Conservation (phyloP, 1,140 invertebrate species). For the Scaptomyza montana region DNA sequence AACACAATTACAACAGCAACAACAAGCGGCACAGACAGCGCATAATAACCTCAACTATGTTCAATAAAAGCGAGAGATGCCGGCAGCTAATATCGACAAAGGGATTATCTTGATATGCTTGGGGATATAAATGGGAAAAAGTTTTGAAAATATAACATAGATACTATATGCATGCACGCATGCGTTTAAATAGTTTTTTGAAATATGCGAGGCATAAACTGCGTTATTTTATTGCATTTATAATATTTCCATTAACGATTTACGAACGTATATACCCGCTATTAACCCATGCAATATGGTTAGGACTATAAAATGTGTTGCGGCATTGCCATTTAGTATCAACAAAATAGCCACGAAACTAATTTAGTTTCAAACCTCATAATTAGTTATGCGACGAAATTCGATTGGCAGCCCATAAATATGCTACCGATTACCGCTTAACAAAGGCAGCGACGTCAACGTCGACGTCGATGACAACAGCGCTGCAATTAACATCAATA, state of each 20-base stretch:
- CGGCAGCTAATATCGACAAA: conserved; percentile 11
- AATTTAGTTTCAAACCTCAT: conserved; percentile 67
- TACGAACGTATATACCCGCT: not conserved
- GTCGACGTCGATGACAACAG: conserved; percentile 3
- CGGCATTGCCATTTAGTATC: conserved; percentile 57
- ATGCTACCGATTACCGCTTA: conserved; percentile 31
- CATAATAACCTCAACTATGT: conserved; percentile 42
- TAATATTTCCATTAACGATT: too few relatives aligned
- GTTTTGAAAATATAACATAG: not conserved
- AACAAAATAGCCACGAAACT: conserved; percentile 51
- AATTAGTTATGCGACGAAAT: conserved; percentile 73
- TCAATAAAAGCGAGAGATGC: conserved; percentile 18
- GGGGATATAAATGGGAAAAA: too few relatives aligned
- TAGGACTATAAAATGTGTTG: conserved; percentile 32
- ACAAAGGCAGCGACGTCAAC: conserved; percentile 4
- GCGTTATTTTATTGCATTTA: too few relatives aligned
- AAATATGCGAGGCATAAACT: too few relatives aligned
- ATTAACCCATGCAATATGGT: not conserved
- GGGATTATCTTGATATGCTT: not conserved
- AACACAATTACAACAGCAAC: conserved; percentile 34
- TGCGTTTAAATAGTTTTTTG: too few relatives aligned
- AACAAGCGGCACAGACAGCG: conserved; percentile 1
- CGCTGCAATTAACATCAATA: conserved; percentile 64
- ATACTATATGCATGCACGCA: too few relatives aligned
- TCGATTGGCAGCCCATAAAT: conserved; percentile 62